Base-by-base conservation (phyloP, 2,888 invertebrate species). In the Acleris cristana region DNA sequence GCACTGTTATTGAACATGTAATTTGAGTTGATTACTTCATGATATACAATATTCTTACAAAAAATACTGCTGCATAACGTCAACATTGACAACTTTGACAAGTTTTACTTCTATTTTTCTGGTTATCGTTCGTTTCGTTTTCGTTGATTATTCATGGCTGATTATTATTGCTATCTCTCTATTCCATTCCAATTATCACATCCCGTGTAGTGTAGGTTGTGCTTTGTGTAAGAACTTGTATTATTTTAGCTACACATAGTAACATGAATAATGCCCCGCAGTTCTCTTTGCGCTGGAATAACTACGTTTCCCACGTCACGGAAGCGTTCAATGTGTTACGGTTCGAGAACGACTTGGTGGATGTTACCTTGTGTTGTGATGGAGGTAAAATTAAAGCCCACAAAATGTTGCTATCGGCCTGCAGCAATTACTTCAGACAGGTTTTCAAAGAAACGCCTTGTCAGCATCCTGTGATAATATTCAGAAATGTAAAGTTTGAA, bases 231-330 rank as follows among this genome's bases (percentile, higher is more conserved):
- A 44, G 10, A 69, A 34, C 57, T 48, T 19, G n/a, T 34, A 4
- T 16, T 19, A 12, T 54, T 30, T 52, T 10, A 59, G 52, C 54
- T 44, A 45, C 16, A 51, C 49, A 23, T 40, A 16, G 56, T 76
- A 82, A 76, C 82, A 92, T 92, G 91, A 92, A 90, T 89, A 92
- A 95, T 87, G 95, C 95, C 83, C 96, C 96, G 84, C 97, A 97
- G 83, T 97, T 96, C 89, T 96, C 97, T 73, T 92, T 97, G 75
- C 95, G 96, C 74, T 97, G 97, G 97, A 97, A 97, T 86, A 97
- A 97, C 89, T 97, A 97, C 85, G 94, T 96, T 82, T 94, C 94
- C 79, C 96, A 96, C 86, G 95, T 97, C 79, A 96, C 96, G 72
- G 95, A 95, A 85, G 96, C 96, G 54, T 96, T 97, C 81, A 96